A percentile compares a stretch with the other conserved stretches of the same genome.
These are phyloP conservation scores for Aegithalos caudatus DNA, from an alignment of 2,113 vertebrate genomes.

Conservation along the genomic window DNA sequence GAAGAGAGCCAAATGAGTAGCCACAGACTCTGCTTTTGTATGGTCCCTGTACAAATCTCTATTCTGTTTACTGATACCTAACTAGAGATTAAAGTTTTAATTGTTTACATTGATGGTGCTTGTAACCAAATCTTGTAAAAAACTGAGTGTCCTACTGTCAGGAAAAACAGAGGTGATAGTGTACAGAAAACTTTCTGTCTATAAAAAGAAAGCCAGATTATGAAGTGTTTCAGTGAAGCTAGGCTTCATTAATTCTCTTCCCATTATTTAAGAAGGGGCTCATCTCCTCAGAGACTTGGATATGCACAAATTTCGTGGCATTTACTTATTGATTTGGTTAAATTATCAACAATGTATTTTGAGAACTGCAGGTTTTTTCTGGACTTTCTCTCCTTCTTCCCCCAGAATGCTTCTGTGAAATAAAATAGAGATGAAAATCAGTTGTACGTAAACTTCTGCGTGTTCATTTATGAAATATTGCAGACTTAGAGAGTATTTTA, in stretches of 20 bases:
- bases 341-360: not conserved
- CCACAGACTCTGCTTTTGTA: not conserved
- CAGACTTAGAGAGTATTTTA: not conserved
- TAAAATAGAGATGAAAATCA: slow-evolving; percentile 23
- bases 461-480: not conserved
- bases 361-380: not conserved
- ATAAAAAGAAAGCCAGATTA: not conserved
- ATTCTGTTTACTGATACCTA: not conserved
- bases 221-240: not conserved
- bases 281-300: not conserved
- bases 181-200: not conserved
- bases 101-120: slow-evolving; percentile 23
- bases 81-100: not conserved
- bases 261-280: not conserved
- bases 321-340: not conserved
- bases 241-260: not conserved
- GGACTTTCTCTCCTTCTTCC: not conserved
- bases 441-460: not conserved
- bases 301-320: not conserved
- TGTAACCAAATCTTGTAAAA: slow-evolving; percentile 18
- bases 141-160: not conserved
- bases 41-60: not conserved
- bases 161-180: not conserved
- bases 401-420: not conserved
- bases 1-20: not conserved